Conservation (phyloP, 2,797 vertebrate species). For the Oreochromis grahami region DNA sequence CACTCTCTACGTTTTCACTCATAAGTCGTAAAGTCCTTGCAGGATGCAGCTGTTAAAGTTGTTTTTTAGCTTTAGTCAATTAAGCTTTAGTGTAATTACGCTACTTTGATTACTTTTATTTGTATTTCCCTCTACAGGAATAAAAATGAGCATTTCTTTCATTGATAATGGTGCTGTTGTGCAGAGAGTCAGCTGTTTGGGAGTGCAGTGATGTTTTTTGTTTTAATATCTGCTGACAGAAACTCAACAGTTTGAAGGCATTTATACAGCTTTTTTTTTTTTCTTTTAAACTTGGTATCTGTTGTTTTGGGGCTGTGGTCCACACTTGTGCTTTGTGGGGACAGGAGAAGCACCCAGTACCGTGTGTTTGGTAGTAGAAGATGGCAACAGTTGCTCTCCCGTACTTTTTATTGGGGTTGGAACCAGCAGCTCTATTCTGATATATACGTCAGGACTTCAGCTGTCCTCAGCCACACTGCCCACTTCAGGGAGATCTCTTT, state of each 20-base stretch:
- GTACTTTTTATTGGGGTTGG: neutral
- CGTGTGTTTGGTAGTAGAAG: neutral
- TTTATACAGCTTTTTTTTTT: neutral
- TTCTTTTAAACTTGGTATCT: rapidly evolving
- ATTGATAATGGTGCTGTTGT: neutral
- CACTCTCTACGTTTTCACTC: neutral
- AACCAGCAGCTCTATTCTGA: neutral
- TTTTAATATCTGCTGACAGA: neutral
- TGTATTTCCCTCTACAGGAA: neutral
- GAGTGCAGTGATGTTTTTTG: neutral
- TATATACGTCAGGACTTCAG: neutral
- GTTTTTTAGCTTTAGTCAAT: neutral
- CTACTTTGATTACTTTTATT: neutral
- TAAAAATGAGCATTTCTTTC: neutral
- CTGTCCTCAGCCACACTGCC: neutral
- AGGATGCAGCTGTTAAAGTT: neutral
- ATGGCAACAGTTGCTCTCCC: neutral
- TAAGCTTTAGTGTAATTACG: neutral
- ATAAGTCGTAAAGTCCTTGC: neutral
- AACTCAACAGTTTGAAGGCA: neutral
- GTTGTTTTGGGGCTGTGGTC: neutral
- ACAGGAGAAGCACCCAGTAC: no score
- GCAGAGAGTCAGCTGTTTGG: neutral
- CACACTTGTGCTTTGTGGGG: neutral
- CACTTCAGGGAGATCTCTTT: neutral